A percentile compares a stretch with the other conserved stretches of the same genome.
phyloP scores from a whole-genome alignment of 1,140 invertebrate genomes.

The Procambarus virginalis region DNA sequence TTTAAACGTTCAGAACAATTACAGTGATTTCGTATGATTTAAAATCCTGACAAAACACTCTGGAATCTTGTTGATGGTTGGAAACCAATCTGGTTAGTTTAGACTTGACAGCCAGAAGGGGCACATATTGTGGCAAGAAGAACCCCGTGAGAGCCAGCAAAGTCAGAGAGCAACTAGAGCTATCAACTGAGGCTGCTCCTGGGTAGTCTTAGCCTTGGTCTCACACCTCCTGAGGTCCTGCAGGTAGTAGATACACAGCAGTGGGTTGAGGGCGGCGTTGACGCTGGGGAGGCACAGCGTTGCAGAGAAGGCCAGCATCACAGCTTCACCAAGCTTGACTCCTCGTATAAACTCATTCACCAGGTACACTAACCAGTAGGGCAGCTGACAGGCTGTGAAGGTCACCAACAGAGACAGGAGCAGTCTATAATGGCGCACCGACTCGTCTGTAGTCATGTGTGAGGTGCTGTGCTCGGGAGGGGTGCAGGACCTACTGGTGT shows the following conservation, averaged over 20 bases:
- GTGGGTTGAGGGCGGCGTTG: background rate
- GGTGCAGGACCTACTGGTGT: background rate
- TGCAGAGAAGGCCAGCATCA: background rate
- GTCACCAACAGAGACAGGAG: background rate
- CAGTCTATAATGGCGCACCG: background rate
- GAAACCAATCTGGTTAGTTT: too few relatives aligned
- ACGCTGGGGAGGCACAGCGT: background rate
- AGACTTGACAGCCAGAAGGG: too few relatives aligned
- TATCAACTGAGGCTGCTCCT: background rate
- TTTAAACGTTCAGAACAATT: too few relatives aligned
- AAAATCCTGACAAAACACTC: too few relatives aligned
- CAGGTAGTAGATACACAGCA: background rate
- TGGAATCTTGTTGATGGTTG: too few relatives aligned
- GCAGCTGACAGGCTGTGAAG: background rate
- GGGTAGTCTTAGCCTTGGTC: background rate
- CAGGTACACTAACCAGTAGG: slow-evolving; percentile 13
- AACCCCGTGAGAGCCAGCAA: too few relatives aligned
- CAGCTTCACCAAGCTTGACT: background rate
- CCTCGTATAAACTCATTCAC: background rate
- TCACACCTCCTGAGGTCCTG: background rate
- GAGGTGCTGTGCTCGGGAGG: background rate
- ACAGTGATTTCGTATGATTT: too few relatives aligned
- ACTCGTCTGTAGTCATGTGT: background rate
- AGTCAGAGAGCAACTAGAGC: background rate
- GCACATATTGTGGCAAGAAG: too few relatives aligned